A percentile compares a stretch with the other conserved stretches of the same genome.
Conservation (phyloP, 2,113 vertebrate genomes). For the Corydoras sp. region DNA sequence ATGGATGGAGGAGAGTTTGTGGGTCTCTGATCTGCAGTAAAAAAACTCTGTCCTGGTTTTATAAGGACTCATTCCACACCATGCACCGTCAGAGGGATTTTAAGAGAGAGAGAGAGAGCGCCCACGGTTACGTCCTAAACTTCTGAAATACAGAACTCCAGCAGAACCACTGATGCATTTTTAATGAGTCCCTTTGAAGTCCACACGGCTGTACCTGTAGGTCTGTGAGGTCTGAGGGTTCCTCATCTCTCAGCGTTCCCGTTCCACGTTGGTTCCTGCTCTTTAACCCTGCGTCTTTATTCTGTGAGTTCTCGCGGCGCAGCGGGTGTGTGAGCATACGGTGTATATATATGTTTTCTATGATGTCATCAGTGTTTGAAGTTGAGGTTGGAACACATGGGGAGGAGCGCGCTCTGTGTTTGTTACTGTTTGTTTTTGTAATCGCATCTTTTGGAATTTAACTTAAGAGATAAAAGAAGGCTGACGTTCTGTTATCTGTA, state of each 20-base stretch:
- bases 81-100: neutral
- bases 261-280: constrained; percentile 4
- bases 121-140: constrained; percentile 9
- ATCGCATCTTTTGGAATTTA: constrained; percentile 51
- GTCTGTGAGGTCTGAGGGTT: no score
- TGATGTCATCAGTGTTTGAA: constrained; percentile 23
- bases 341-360: constrained; percentile 5
- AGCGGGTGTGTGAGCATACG: neutral
- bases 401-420: constrained; percentile 40
- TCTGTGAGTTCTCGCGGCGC: neutral
- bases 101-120: neutral
- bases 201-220: no score
- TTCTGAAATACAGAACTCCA: constrained; percentile 8
- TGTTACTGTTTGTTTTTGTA: constrained; percentile 53
- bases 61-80: constrained; percentile 29
- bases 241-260: no score
- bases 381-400: constrained; percentile 31
- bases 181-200: no score
- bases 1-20: constrained; percentile 29
- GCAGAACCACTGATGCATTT: constrained; percentile 20
- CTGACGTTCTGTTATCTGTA: constrained; percentile 6
- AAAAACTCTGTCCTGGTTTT: constrained; percentile 27
- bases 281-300: constrained; percentile 18
- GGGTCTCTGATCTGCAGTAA: constrained; percentile 41
- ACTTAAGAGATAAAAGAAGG: constrained; percentile 58